phyloP scores from a whole-genome alignment of 2,888 invertebrate genomes.

The Lobophora halterata region DNA sequence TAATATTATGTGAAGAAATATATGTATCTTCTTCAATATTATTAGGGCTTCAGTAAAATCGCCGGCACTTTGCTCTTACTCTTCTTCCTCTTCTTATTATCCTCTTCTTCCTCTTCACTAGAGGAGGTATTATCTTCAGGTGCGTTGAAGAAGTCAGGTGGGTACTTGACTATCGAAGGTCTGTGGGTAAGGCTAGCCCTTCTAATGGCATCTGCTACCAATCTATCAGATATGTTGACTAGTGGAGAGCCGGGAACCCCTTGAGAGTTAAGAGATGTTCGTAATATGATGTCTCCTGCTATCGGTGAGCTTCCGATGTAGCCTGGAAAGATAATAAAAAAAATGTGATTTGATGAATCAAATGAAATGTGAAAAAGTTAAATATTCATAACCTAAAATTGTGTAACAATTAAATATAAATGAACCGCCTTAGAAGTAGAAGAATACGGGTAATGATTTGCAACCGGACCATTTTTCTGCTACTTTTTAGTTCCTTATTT shows the following conservation, averaged over 20 bases:
- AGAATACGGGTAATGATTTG: too few relatives aligned
- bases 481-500: too few relatives aligned
- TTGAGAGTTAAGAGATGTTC: conserved; percentile 44
- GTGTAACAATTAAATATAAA: too few relatives aligned
- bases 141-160: conserved; percentile 63
- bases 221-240: conserved; percentile 55
- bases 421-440: too few relatives aligned
- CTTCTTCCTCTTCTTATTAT: conserved; percentile 37
- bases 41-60: conserved; percentile 12
- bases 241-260: conserved; percentile 49
- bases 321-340: conserved; percentile 61
- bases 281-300: conserved; percentile 46
- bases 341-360: too few relatives aligned
- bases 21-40: too few relatives aligned
- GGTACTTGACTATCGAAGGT: conserved; percentile 65
- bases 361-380: background rate
- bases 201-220: conserved; percentile 66
- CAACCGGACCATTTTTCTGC: too few relatives aligned
- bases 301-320: conserved; percentile 50
- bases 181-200: conserved; percentile 65
- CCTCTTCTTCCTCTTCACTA: conserved; percentile 56
- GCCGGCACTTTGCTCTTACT: conserved; percentile 28
- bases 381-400: too few relatives aligned
- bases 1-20: too few relatives aligned
- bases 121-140: conserved; percentile 60